Conservation (phyloP, 2,797 vertebrate genomes). For the Hypotaenidia philippensis region DNA sequence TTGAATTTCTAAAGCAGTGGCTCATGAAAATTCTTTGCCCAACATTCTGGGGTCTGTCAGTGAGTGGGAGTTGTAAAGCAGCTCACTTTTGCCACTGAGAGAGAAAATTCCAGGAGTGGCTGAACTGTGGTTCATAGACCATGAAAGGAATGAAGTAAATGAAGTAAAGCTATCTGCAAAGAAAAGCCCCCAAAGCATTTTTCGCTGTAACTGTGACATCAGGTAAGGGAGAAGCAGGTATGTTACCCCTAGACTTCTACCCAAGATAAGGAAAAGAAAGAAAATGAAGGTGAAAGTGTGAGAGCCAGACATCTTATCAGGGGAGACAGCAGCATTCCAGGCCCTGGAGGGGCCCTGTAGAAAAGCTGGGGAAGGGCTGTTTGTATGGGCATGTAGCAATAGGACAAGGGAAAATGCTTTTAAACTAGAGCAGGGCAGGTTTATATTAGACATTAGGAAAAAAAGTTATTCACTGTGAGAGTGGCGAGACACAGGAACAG, state of each 20-base stretch:
- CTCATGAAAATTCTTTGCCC: background rate
- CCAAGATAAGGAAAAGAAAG: background rate
- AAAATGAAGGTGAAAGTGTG: background rate
- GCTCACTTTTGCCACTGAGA: background rate
- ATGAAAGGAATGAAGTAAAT: background rate
- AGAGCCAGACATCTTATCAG: background rate
- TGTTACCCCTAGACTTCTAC: background rate
- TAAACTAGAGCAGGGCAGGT: too few species aligned
- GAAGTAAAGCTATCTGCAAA: background rate
- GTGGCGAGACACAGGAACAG: too few species aligned
- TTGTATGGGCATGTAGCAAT: too few species aligned
- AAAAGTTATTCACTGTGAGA: too few species aligned
- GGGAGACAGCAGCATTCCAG: too few species aligned
- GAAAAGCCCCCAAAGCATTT: background rate
- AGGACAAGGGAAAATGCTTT: too few species aligned
- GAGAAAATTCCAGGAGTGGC: background rate
- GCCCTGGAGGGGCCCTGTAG: too few species aligned
- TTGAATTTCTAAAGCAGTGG: background rate
- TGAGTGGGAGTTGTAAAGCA: background rate
- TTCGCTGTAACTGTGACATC: background rate
- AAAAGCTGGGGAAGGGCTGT: too few species aligned
- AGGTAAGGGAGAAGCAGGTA: background rate
- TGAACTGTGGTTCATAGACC: background rate
- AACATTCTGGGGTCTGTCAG: background rate
- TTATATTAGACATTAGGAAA: too few species aligned